phyloP scores from a whole-genome alignment of 2,888 invertebrate species.

The Rhaphigaster nebulosa region DNA sequence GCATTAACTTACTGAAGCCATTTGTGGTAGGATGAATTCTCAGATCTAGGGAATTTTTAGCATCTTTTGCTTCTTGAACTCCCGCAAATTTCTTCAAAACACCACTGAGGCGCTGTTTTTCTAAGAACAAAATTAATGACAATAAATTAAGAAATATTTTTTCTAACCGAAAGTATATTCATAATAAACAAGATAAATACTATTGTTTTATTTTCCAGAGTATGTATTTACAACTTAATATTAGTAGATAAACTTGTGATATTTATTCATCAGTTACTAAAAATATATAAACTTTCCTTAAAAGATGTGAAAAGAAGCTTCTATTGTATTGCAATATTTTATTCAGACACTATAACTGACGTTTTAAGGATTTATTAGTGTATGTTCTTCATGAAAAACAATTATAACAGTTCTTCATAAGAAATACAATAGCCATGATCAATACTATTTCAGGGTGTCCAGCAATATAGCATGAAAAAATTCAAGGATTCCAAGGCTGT shows the following conservation, averaged over 20 bases:
- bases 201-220: background rate
- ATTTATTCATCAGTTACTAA: background rate
- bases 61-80: conserved; percentile 64
- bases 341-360: no score
- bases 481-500: no score
- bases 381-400: no score
- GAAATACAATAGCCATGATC: no score
- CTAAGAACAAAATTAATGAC: conserved; percentile 64
- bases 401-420: no score
- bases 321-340: no score
- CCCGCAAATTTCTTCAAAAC: conserved; percentile 62
- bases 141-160: background rate
- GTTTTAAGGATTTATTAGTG: no score
- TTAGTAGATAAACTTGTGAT: background rate
- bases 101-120: conserved; percentile 65
- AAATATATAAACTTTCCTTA: no score
- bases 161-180: background rate
- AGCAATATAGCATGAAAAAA: no score
- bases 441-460: no score
- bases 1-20: conserved; percentile 2
- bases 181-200: background rate
- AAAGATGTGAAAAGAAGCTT: no score
- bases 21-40: conserved; percentile 16
- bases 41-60: conserved; percentile 41
- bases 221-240: background rate